A percentile compares a stretch with the other conserved stretches of the same genome.
These are phyloP conservation scores for Sphaerophoria taeniata DNA, from an alignment of 2,888 invertebrate genomes.

Conservation along the genomic window DNA sequence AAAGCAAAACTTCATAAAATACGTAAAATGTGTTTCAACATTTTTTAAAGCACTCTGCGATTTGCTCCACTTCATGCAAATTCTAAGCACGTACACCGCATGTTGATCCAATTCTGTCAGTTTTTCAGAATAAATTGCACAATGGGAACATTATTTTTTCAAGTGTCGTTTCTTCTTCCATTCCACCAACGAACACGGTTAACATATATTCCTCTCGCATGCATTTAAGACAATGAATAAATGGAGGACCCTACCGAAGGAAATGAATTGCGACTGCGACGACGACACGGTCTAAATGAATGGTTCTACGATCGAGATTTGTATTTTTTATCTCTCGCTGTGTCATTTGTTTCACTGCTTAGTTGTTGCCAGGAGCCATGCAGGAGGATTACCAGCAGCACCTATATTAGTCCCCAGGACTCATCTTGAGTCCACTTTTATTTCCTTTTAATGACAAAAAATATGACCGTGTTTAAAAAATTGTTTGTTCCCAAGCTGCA, in stretches of 20 bases:
- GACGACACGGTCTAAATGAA: conserved; percentile 6
- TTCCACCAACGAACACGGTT: not conserved
- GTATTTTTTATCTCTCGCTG: not conserved
- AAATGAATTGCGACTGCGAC: conserved; percentile 34
- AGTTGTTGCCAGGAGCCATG: conserved; percentile 30
- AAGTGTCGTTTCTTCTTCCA: conserved; percentile 9
- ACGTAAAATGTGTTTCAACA: conserved; percentile 4
- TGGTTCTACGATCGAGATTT: conserved; percentile 23
- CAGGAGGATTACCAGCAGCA: not conserved
- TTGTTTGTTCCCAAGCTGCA: conserved; percentile 3
- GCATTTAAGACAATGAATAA: conserved; percentile 42
- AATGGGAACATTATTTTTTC: conserved; percentile 35
- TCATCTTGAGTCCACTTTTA: conserved; percentile 5
- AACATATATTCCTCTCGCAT: not conserved
- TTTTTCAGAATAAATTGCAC: conserved; percentile 26
- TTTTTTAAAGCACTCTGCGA: conserved; percentile 3
- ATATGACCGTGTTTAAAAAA: conserved; percentile 14
- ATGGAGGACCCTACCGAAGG: conserved; percentile 24
- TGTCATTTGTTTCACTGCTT: conserved; percentile 16
- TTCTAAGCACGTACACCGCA: conserved; percentile 11
- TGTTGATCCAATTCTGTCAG: conserved; percentile 36
- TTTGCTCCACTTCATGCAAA: conserved; percentile 19
- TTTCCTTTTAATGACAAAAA: conserved; percentile 32
- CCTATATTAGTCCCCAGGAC: not conserved
- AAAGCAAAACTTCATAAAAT: not conserved